phyloP scores from a whole-genome alignment of 2,888 invertebrate genomes.

The Tortricodes alternella region DNA sequence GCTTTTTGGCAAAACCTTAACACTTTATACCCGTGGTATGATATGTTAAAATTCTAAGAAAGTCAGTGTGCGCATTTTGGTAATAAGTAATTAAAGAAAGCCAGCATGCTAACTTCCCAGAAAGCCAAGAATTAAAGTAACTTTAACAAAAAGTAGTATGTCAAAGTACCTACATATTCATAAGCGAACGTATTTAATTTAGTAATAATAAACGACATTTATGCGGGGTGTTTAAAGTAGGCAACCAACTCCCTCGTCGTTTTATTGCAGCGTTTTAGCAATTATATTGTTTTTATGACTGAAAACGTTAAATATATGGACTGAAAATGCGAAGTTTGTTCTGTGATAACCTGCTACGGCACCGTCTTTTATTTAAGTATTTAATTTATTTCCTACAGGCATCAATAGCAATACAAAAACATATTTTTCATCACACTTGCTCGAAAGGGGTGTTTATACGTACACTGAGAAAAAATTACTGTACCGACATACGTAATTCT shows the following conservation, averaged over 20 bases:
- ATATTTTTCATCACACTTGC: no score
- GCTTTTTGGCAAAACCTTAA: no score
- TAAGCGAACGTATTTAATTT: background rate
- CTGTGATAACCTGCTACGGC: background rate
- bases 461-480: no score
- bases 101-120: constrained; percentile 15
- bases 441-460: no score
- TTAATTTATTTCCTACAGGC: no score
- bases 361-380: no score
- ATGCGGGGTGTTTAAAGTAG: constrained; percentile 1
- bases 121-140: constrained; percentile 6
- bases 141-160: no score
- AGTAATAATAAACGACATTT: constrained; percentile 4
- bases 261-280: background rate
- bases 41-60: no score
- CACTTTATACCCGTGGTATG: no score
- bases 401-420: no score
- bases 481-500: no score
- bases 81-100: constrained; percentile 1
- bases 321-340: background rate
- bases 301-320: background rate
- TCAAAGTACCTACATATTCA: background rate
- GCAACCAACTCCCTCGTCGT: background rate
- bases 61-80: no score
- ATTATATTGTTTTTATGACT: constrained; percentile 6